These are phyloP conservation scores for Diploscapter pachys DNA, from an alignment of 1,140 invertebrate genomes.

Conservation along the genomic window DNA sequence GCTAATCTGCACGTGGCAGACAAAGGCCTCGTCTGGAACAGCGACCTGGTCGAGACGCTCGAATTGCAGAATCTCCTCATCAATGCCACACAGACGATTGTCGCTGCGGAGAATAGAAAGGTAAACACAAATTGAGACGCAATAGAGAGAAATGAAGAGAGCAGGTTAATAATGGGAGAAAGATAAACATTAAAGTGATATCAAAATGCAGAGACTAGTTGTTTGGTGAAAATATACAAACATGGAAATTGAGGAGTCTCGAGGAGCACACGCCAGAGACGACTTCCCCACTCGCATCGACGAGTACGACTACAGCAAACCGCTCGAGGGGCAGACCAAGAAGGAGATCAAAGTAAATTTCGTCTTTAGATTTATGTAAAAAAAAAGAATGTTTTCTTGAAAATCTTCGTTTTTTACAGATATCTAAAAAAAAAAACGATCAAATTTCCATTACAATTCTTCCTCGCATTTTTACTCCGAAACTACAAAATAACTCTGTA, in stretches of 20 bases:
- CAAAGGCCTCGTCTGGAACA: conserved; percentile 76
- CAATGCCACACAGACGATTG: conserved; percentile 86
- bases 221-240: too few species aligned
- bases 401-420: too few species aligned
- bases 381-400: too few species aligned
- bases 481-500: too few species aligned
- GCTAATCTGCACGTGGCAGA: conserved; percentile 65
- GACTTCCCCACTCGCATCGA: conserved; percentile 85
- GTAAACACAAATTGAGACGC: background rate
- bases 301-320: conserved; percentile 89
- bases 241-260: conserved; percentile 70
- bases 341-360: conserved; percentile 64
- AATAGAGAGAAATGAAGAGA: too few species aligned
- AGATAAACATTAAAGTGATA: too few species aligned
- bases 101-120: conserved; percentile 83
- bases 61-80: conserved; percentile 94
- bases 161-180: too few species aligned
- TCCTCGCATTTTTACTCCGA: background rate
- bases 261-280: conserved; percentile 94
- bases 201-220: too few species aligned
- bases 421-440: background rate
- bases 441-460: background rate
- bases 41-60: conserved; percentile 89
- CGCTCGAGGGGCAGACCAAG: conserved; percentile 75
- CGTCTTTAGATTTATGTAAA: background rate